Conservation (phyloP, 2,888 invertebrate species). For the Steinernema carpocapsae region DNA sequence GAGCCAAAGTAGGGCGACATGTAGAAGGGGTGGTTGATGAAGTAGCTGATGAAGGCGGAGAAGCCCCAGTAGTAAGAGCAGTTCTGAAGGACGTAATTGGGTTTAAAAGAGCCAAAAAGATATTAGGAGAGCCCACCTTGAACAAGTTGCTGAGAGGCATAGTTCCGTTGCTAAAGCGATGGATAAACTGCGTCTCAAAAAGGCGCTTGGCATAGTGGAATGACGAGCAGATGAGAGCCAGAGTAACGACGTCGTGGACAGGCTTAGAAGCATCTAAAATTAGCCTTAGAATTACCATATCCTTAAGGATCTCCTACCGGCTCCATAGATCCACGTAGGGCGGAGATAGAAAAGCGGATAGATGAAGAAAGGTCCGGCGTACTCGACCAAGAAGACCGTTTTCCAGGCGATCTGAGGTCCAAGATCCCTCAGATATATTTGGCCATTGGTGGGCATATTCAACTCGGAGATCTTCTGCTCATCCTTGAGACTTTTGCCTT, state of each 20-base stretch:
- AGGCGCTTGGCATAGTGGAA: slow-evolving; percentile 90
- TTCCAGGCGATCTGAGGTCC: slow-evolving; percentile 98
- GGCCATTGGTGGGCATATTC: slow-evolving; percentile 74
- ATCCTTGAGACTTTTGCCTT: slow-evolving; percentile 82
- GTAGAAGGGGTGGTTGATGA: slow-evolving; percentile 91
- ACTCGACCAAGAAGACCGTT: slow-evolving; percentile 93
- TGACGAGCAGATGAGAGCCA: slow-evolving; percentile 86
- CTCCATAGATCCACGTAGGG: slow-evolving; percentile 87
- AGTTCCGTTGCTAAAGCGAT: slow-evolving; percentile 95
- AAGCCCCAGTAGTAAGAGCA: slow-evolving; percentile 97
- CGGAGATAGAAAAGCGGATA: slow-evolving; percentile 87
- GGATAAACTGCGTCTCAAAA: slow-evolving; percentile 92
- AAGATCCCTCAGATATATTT: slow-evolving; percentile 89
- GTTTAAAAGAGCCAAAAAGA: not conserved
- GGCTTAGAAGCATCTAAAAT: slow-evolving; percentile 45
- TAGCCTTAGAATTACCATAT: not conserved
- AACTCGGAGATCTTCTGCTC: slow-evolving; percentile 77
- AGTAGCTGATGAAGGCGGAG: slow-evolving; percentile 91
- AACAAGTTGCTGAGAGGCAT: slow-evolving; percentile 96
- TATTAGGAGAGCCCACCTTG: slow-evolving; percentile 73
- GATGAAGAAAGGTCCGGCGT: slow-evolving; percentile 90
- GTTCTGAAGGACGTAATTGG: slow-evolving; percentile 49
- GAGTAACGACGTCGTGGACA: slow-evolving; percentile 73
- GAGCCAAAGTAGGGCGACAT: slow-evolving; percentile 77
- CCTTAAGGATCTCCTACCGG: not conserved